Percentiles rank a stretch among this genome's conserved stretches.
These are phyloP conservation scores for Tarsius wallacei DNA, from an alignment of 2,797 vertebrate species.

Conservation along the genomic window DNA sequence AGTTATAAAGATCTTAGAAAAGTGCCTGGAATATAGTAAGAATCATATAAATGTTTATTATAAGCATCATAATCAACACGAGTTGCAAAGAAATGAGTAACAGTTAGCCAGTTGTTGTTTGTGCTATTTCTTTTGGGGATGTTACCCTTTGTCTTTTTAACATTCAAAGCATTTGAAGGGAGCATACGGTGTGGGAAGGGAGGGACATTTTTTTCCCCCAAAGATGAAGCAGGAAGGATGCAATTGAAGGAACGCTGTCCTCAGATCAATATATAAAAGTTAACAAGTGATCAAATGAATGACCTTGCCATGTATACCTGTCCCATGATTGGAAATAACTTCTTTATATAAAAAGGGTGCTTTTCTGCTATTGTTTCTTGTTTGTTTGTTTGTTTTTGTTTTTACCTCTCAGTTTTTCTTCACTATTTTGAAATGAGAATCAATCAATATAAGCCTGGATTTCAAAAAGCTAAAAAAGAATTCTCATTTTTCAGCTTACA, in stretches of 20 bases:
- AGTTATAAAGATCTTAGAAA: not conserved
- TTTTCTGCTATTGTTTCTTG: too few species aligned
- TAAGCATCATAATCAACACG: not conserved
- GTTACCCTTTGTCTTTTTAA: constrained; percentile 4
- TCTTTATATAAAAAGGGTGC: not conserved
- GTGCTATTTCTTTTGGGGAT: constrained; percentile 59
- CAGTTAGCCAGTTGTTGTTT: not conserved
- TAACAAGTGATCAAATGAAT: constrained; percentile 62
- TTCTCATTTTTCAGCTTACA: constrained; percentile 75
- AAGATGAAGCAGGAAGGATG: constrained; percentile 45
- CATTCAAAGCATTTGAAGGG: not conserved
- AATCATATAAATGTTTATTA: not conserved
- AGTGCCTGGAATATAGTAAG: not conserved
- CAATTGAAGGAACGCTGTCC: constrained; percentile 64
- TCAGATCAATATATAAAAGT: constrained; percentile 53
- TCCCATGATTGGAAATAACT: constrained; percentile 57
- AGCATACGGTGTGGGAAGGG: not conserved
- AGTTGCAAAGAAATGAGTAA: constrained; percentile 75
- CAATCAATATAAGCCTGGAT: constrained; percentile 44
- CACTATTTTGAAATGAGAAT: constrained; percentile 75
- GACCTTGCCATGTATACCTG: not conserved
- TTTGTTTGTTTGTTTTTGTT: not conserved
- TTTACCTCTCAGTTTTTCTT: constrained; percentile 64
- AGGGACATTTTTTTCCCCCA: not conserved
- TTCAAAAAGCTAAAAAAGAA: constrained; percentile 46